These are phyloP conservation scores for Bungarus multicinctus DNA, from an alignment of 2,113 vertebrate genomes.

Conservation along the genomic window DNA sequence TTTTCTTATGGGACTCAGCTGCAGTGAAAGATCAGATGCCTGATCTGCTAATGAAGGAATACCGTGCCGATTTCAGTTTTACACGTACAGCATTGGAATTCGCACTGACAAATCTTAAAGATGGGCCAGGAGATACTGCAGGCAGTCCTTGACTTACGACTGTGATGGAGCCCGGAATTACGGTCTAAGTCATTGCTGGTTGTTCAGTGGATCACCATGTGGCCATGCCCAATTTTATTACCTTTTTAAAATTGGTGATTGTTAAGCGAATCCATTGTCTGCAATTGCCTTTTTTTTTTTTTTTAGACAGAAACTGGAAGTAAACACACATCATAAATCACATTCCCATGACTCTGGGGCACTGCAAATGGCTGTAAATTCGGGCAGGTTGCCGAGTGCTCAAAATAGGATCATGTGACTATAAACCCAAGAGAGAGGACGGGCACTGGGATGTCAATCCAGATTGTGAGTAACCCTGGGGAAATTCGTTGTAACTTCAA, in stretches of 20 bases:
- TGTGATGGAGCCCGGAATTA: not conserved
- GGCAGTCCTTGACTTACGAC: not conserved
- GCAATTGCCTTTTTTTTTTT: not conserved
- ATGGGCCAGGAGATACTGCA: not conserved
- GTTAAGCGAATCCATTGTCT: not conserved
- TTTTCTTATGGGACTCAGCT: conserved; percentile 2
- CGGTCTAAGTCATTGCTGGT: not conserved
- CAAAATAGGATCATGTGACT: not conserved
- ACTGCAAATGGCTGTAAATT: not conserved
- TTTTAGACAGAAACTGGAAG: not conserved
- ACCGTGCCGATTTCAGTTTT: not conserved
- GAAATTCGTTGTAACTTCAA: no score
- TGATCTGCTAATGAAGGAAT: conserved; percentile 42
- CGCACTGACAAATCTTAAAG: not conserved
- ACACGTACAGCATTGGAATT: not conserved
- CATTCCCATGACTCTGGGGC: not conserved
- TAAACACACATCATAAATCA: no score
- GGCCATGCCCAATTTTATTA: not conserved
- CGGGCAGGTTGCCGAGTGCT: not conserved
- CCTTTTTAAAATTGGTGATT: not conserved
- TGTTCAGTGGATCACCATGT: not conserved
- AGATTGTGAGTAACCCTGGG: not conserved
- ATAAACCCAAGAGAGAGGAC: not conserved
- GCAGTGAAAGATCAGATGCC: conserved; percentile 37
- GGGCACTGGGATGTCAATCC: not conserved